Evolutionary conservation across 2,888 invertebrate species (phyloP).

Genomic region (Tetropium fuscum): DNA sequence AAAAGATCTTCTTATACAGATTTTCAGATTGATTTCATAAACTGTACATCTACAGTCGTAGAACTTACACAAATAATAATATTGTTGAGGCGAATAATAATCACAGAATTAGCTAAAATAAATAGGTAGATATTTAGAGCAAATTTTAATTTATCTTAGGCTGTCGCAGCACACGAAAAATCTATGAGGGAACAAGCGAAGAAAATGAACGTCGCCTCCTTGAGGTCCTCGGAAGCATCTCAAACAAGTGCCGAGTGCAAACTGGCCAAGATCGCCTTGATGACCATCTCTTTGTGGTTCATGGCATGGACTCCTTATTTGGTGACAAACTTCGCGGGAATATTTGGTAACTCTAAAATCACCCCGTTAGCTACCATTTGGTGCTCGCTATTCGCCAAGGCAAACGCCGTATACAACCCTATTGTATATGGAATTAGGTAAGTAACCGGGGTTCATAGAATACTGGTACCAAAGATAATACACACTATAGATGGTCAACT

Average conservation of each 20-base stretch:
- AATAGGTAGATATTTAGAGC: too few species aligned
- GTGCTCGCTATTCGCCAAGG: constrained; percentile 93
- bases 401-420: constrained; percentile 91
- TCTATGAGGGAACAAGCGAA: constrained; percentile 91
- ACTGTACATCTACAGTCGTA: too few species aligned
- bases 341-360: constrained; percentile 80
- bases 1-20: too few species aligned
- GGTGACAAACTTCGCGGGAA: constrained; percentile 84
- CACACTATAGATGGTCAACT: too few species aligned
- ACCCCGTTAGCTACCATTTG: constrained; percentile 87
- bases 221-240: constrained; percentile 82
- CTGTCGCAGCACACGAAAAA: constrained; percentile 87
- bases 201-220: constrained; percentile 93
- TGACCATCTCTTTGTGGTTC: constrained; percentile 92
- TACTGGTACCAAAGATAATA: too few species aligned
- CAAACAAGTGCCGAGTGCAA: constrained; percentile 88
- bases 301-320: constrained; percentile 94
- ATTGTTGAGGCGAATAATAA: too few species aligned
- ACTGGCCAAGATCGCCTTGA: constrained; percentile 89
- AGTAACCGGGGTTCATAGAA: too few species aligned
- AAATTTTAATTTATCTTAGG: too few species aligned
- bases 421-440: constrained; percentile 92
- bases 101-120: too few species aligned
- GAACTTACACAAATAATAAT: too few species aligned
- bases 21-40: too few species aligned